phyloP scores from a whole-genome alignment of 2,113 vertebrate species.

The Dromiciops gliroides region DNA sequence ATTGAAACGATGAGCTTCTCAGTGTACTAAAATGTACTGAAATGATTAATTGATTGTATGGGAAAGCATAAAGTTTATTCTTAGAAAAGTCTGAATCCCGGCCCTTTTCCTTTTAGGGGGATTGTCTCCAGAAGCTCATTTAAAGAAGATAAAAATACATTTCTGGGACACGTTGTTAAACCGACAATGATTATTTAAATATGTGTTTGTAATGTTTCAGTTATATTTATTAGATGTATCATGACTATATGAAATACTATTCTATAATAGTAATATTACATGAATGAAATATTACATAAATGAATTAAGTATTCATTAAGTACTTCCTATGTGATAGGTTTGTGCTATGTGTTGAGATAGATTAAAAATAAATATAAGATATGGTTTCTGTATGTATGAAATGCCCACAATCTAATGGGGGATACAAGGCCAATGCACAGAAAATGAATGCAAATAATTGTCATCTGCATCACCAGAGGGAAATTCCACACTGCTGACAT shows the following conservation, averaged over 20 bases:
- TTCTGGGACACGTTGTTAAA: background rate
- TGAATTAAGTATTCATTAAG: background rate
- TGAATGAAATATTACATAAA: background rate
- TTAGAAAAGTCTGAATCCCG: background rate
- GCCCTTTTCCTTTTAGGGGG: background rate
- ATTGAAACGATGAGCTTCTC: conserved; percentile 52
- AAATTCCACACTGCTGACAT: background rate
- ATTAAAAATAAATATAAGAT: background rate
- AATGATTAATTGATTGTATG: conserved; percentile 33
- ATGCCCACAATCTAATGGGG: background rate
- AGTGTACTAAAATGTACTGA: conserved; percentile 32
- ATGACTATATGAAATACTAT: background rate
- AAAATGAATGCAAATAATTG: background rate
- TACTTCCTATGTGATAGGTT: background rate
- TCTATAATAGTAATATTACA: background rate
- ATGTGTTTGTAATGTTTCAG: background rate
- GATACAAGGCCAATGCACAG: background rate
- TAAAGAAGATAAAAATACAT: background rate
- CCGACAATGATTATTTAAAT: background rate
- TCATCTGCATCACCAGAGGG: background rate
- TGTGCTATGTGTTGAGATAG: background rate
- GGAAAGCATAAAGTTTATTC: background rate
- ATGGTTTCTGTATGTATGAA: background rate
- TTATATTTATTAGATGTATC: background rate
- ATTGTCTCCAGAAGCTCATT: background rate